These are phyloP conservation scores for Formicarius rufipectus DNA, from an alignment of 2,113 vertebrate genomes.

Conservation along the genomic window DNA sequence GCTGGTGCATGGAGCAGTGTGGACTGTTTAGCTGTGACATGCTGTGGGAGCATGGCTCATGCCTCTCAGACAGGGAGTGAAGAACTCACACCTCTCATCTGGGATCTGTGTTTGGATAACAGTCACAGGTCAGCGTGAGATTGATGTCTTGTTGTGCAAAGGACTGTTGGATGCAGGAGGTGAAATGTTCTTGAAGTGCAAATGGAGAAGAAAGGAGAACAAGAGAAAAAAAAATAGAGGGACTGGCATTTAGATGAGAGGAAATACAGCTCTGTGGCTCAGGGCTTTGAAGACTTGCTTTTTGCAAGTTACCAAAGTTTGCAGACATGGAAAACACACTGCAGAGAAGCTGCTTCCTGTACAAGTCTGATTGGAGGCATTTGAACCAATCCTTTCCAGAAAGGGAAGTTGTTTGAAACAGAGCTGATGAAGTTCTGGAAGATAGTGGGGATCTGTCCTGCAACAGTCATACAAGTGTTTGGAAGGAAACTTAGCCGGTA, in stretches of 20 bases:
- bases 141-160: not conserved
- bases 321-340: not conserved
- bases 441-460: not conserved
- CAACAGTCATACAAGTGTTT: not conserved
- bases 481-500: not conserved
- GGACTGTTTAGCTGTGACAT: not conserved
- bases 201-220: not conserved
- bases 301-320: not conserved
- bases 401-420: not conserved
- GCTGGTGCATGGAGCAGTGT: fast-evolving
- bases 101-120: not conserved
- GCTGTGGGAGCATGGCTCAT: fast-evolving
- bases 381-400: not conserved
- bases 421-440: not conserved
- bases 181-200: not conserved
- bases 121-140: not conserved
- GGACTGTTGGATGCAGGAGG: not conserved
- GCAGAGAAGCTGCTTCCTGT: not conserved
- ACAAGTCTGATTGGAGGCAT: not conserved
- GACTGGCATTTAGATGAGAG: not conserved
- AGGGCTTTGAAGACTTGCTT: not conserved
- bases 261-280: not conserved
- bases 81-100: not conserved
- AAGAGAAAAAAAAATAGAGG: not conserved
- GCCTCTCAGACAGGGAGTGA: not conserved